phyloP scores from a whole-genome alignment of 2,797 vertebrate species.

The Melanotaenia maccullochi region DNA sequence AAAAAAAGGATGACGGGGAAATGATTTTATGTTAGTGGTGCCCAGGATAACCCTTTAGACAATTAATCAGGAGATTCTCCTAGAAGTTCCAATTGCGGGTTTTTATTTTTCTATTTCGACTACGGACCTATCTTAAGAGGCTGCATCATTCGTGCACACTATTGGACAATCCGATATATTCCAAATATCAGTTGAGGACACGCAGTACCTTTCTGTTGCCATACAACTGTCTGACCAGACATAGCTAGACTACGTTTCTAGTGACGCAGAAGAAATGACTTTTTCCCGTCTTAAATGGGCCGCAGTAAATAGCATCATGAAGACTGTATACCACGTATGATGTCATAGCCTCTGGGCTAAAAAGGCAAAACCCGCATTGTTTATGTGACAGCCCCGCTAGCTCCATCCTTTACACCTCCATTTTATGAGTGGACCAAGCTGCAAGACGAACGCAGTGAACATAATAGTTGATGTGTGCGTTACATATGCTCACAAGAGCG shows the following conservation, averaged over 20 bases:
- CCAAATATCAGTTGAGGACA: slow-evolving; percentile 33
- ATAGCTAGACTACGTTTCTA: slow-evolving; percentile 46
- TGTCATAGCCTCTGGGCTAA: background rate
- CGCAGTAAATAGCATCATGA: slow-evolving; percentile 8
- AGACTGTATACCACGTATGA: slow-evolving; percentile 7
- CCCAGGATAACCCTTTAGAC: background rate
- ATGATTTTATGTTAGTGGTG: slow-evolving; percentile 2
- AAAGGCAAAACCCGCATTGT: slow-evolving; percentile 21
- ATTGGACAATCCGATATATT: background rate
- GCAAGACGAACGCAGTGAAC: slow-evolving; percentile 75
- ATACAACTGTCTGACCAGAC: slow-evolving; percentile 48
- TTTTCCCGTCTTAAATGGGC: slow-evolving; percentile 30
- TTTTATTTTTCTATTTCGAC: background rate
- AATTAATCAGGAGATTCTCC: background rate
- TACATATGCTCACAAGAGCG: slow-evolving; percentile 18
- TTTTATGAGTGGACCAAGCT: slow-evolving; percentile 68
- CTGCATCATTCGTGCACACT: no score
- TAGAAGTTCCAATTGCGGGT: background rate
- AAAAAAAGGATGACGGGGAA: background rate
- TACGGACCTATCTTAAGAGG: background rate
- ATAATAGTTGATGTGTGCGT: slow-evolving; percentile 56
- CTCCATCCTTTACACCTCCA: slow-evolving; percentile 71
- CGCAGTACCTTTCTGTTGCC: slow-evolving; percentile 52
- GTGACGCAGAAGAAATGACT: slow-evolving; percentile 75
- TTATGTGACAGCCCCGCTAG: slow-evolving; percentile 5